A percentile compares a stretch with the other conserved stretches of the same genome.
These are phyloP conservation scores for Strigamia transsilvanica DNA, from an alignment of 2,888 invertebrate genomes.

Conservation along the genomic window DNA sequence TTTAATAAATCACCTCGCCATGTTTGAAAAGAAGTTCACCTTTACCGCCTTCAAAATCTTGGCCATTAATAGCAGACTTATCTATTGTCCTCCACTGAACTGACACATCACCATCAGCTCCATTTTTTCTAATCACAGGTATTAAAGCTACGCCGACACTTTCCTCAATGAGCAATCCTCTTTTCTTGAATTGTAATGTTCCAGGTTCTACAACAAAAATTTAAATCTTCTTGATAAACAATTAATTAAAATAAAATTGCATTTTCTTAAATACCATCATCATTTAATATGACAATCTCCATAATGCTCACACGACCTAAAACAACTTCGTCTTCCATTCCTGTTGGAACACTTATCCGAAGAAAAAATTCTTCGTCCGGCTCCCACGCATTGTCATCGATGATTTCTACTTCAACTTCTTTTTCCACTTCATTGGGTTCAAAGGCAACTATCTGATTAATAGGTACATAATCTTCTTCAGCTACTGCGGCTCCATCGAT, in stretches of 20 bases:
- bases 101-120: constrained; percentile 68
- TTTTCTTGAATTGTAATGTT: constrained; percentile 68
- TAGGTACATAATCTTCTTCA: constrained; percentile 68
- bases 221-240: constrained; percentile 8
- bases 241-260: not conserved
- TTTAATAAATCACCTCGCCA: constrained; percentile 63
- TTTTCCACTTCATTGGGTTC: constrained; percentile 67
- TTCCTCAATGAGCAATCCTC: constrained; percentile 69
- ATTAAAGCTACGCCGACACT: constrained; percentile 67
- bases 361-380: constrained; percentile 72
- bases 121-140: constrained; percentile 67
- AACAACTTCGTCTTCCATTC: constrained; percentile 62
- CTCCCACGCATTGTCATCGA: constrained; percentile 71
- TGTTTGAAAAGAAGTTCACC: constrained; percentile 67
- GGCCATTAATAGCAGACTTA: constrained; percentile 68
- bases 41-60: constrained; percentile 68
- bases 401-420: constrained; percentile 66
- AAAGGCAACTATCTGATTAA: constrained; percentile 68
- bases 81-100: constrained; percentile 70
- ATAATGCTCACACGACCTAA: constrained; percentile 69
- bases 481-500: constrained; percentile 70
- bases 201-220: constrained; percentile 67
- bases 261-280: constrained; percentile 67
- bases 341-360: constrained; percentile 64
- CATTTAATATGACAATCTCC: constrained; percentile 70